phyloP scores from a whole-genome alignment of 2,113 vertebrate genomes.

The Pterophyllum scalare region DNA sequence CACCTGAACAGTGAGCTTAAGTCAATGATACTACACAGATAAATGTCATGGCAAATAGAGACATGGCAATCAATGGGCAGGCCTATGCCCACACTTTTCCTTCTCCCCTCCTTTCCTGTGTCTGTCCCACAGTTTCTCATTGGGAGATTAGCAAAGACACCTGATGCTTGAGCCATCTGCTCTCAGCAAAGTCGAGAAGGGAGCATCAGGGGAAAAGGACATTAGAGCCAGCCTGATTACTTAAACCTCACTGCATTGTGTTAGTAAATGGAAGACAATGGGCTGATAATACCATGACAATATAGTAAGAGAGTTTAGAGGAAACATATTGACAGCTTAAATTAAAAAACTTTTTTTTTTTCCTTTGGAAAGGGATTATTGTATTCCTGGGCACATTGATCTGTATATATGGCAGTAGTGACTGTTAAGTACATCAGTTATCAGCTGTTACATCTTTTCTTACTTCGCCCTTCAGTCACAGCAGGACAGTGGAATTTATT shows the following conservation, averaged over 20 bases:
- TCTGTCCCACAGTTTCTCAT: slow-evolving; percentile 53
- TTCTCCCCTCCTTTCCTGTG: neutral
- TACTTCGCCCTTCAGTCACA: neutral
- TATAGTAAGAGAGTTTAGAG: neutral
- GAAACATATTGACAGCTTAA: neutral
- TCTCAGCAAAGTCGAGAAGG: slow-evolving; percentile 42
- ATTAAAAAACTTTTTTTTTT: neutral
- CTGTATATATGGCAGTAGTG: neutral
- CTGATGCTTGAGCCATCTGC: slow-evolving; percentile 77
- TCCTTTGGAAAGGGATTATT: neutral
- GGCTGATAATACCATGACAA: neutral
- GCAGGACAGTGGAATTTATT: neutral
- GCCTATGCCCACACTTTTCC: neutral
- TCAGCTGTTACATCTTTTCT: neutral
- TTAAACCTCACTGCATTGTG: slow-evolving; percentile 14
- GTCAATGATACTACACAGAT: neutral
- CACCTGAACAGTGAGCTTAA: neutral
- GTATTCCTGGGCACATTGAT: neutral
- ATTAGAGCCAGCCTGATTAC: slow-evolving; percentile 35
- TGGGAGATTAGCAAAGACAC: slow-evolving; percentile 71
- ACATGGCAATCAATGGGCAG: neutral
- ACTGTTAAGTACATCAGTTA: neutral
- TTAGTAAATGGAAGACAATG: slow-evolving; percentile 25
- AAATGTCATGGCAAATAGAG: neutral
- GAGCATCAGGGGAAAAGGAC: slow-evolving; percentile 49